Percentiles rank a stretch among this genome's conserved stretches.
Evolutionary conservation across 1,140 invertebrate genomes (phyloP).

Genomic region (Drosophila lini): DNA sequence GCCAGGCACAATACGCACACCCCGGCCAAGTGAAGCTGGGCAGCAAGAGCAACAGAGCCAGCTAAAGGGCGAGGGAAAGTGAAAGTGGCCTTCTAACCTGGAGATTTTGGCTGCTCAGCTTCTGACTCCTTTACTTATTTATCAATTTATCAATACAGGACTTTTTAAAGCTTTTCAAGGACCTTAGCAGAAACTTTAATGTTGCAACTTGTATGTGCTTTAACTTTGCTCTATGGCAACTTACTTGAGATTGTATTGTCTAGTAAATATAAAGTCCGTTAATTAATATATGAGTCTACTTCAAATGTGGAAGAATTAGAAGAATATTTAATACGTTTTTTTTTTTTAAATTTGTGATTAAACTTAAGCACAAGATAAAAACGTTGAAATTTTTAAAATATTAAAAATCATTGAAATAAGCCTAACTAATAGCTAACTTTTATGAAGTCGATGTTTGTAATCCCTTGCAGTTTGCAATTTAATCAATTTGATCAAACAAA

Average conservation of each 20-base stretch:
- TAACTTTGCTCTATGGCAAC: background rate
- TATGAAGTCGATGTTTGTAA: too few species aligned
- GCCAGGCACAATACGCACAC: slow-evolving; percentile 15
- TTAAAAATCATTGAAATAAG: too few species aligned
- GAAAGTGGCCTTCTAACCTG: slow-evolving; percentile 19
- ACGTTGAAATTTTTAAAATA: too few species aligned
- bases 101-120: slow-evolving; percentile 4
- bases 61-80: slow-evolving; percentile 10
- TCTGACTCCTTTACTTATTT: background rate
- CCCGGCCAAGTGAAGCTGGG: slow-evolving; percentile 8
- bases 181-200: background rate
- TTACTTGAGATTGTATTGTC: too few species aligned
- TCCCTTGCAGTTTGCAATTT: too few species aligned
- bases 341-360: too few species aligned
- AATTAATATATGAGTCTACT: too few species aligned
- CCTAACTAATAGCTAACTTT: too few species aligned
- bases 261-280: background rate
- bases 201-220: background rate
- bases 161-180: background rate
- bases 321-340: too few species aligned
- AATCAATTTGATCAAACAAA: too few species aligned
- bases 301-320: too few species aligned
- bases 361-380: too few species aligned
- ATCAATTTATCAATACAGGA: slow-evolving; percentile 5
- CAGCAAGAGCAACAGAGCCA: slow-evolving; percentile 2